Evolutionary conservation across 64 coral and sea anemone genomes (phyloP), one percentile per base, ranked within the genome.

Genomic region (Montipora cactus): DNA sequence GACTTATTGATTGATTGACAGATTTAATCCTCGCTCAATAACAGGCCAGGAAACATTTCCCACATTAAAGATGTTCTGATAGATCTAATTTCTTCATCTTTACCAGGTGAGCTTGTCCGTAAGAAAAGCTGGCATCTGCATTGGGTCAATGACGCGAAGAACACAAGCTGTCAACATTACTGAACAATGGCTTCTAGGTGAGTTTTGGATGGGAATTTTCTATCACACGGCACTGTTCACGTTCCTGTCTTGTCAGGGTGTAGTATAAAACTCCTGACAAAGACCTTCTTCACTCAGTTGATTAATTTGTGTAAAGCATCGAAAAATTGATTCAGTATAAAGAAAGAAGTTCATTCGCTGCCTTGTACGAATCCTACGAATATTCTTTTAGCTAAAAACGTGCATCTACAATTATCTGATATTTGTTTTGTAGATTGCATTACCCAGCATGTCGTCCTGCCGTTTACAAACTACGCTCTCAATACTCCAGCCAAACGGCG

Each of bases 151-250:
- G 77, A 95, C 71, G 14, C 90, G 93, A 58, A 94, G 83, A 75
- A 92, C 80, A 19, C 82, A 92, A 46, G 85, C 71, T 15, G 78
- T 92, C 23, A 97, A 95, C 21, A 90, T 97, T 19, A 82, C 96
- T 45, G 96, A 97, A 80, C 77, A 85, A 25, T 97, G 96, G 96
- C 68, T 97, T 14, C n/a, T 97, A 44, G 96, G 96, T 97, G 71
- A 59, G 77, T 92, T 16, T 19, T 67, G 11, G 10, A 22, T 10
- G 48, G 44, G 10, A 20, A 48, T 23, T 71, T 50, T 8, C 4
- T 1, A 0, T 49, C 15, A 2, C 16, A 2, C 5, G 0, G 3
- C 11, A 1, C 76, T 48, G 15, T 21, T 71, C 19, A 7, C 21
- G 68, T 8, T 7, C 68, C 68, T 7, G 19, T 71, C 13, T 12